phyloP scores from a whole-genome alignment of 2,113 vertebrate species.

The Melanotaenia duboulayi region DNA sequence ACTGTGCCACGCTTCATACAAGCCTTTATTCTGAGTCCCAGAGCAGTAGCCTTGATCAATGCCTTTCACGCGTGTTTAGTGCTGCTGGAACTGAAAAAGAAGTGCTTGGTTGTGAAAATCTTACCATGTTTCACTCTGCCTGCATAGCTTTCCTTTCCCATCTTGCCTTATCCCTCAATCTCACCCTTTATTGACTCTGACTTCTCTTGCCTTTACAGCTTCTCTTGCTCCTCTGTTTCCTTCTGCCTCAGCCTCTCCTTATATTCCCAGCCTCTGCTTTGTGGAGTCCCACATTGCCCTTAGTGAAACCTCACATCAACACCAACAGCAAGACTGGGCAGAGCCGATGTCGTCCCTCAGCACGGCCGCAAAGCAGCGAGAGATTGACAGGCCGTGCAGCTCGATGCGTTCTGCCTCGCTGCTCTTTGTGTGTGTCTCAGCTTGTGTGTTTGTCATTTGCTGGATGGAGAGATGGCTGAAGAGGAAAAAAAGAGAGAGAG shows the following conservation, averaged over 20 bases:
- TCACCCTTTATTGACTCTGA: slow-evolving; percentile 1
- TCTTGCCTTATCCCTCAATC: neutral
- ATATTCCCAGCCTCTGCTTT: slow-evolving; percentile 19
- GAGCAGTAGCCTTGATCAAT: slow-evolving; percentile 26
- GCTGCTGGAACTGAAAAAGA: slow-evolving; percentile 39
- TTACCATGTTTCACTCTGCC: slow-evolving; percentile 27
- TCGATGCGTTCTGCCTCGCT: slow-evolving; percentile 61
- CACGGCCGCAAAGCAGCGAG: slow-evolving; percentile 64
- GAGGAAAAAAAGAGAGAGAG: slow-evolving; percentile 19
- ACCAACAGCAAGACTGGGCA: slow-evolving; percentile 62
- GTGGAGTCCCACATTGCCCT: slow-evolving; percentile 27
- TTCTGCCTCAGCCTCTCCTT: slow-evolving; percentile 5
- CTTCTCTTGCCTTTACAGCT: slow-evolving; percentile 11
- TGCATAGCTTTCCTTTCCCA: slow-evolving; percentile 6
- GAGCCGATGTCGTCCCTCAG: slow-evolving; percentile 44
- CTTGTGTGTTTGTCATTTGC: slow-evolving; percentile 47
- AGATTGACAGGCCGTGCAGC: slow-evolving; percentile 66
- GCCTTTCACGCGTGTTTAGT: slow-evolving; percentile 46
- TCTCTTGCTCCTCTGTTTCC: neutral
- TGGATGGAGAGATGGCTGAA: slow-evolving; percentile 44
- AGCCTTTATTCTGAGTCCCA: neutral
- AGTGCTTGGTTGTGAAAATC: slow-evolving; percentile 38
- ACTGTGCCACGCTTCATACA: slow-evolving; percentile 31
- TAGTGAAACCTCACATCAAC: slow-evolving; percentile 63
- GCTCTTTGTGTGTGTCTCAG: slow-evolving; percentile 44